Evolutionary conservation across 2,888 invertebrate species (phyloP).

Genomic region (Drosophila nigritarsus): DNA sequence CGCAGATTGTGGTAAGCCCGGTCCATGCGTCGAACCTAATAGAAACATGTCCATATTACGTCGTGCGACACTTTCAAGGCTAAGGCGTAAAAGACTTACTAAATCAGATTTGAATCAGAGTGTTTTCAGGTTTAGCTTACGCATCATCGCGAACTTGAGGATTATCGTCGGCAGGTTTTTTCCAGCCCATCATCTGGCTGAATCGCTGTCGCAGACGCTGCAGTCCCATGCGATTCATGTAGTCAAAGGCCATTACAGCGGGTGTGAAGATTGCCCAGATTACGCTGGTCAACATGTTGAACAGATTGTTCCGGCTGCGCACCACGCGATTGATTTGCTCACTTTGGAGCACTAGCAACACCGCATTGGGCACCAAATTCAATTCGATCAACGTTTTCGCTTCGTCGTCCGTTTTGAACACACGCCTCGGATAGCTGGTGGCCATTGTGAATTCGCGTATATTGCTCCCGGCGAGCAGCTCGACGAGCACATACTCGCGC

Average conservation of each 20-base stretch:
- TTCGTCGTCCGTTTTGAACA: constrained; percentile 94
- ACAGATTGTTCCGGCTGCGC: constrained; percentile 61
- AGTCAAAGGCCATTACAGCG: constrained; percentile 77
- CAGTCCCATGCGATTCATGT: constrained; percentile 71
- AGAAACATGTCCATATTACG: constrained; percentile 81
- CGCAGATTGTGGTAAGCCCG: background rate
- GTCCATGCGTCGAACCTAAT: constrained; percentile 50
- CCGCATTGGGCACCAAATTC: constrained; percentile 90
- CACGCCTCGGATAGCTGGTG: constrained; percentile 96
- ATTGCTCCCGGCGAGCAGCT: constrained; percentile 50
- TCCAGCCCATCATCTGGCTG: constrained; percentile 42
- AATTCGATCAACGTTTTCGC: constrained; percentile 93
- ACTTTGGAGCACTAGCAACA: constrained; percentile 55
- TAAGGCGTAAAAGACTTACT: background rate
- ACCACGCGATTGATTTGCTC: constrained; percentile 53
- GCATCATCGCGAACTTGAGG: constrained; percentile 46
- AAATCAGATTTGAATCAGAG: background rate
- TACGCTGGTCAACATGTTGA: constrained; percentile 80
- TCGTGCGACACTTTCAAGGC: constrained; percentile 67
- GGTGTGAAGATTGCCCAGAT: constrained; percentile 83
- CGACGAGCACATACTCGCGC: constrained; percentile 89
- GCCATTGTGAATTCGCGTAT: constrained; percentile 90
- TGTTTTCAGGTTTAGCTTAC: constrained; percentile 60
- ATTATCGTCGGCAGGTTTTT: constrained; percentile 6
- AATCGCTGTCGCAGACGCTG: constrained; percentile 51